Evolutionary conservation across 92 coral and sea anemone genomes (phyloP).

Genomic region (Porites rus): DNA sequence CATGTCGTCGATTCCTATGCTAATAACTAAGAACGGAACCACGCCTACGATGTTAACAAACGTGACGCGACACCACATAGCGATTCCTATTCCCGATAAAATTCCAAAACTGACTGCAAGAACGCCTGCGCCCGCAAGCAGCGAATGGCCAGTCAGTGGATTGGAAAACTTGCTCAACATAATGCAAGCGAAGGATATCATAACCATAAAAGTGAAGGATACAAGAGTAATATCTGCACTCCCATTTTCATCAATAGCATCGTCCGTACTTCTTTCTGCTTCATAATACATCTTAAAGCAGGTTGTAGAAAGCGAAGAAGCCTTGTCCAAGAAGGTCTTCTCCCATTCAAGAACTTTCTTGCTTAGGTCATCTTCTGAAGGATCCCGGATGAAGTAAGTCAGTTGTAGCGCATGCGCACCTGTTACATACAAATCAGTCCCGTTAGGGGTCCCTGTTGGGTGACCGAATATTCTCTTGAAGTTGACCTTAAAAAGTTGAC

Average conservation of each 20-base stretch:
- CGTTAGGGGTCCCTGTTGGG: slow-evolving; percentile 3
- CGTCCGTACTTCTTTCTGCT: slow-evolving; percentile 80
- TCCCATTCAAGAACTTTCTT: slow-evolving; percentile 65
- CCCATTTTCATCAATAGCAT: slow-evolving; percentile 82
- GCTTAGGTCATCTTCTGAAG: slow-evolving; percentile 31
- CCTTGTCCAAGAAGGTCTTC: slow-evolving; percentile 49
- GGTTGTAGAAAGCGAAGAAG: slow-evolving; percentile 14
- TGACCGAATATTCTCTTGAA: slow-evolving; percentile 64
- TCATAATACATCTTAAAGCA: slow-evolving; percentile 66
- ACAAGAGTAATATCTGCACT: slow-evolving; percentile 73
- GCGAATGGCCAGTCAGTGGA: slow-evolving; percentile 87
- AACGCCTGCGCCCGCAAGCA: slow-evolving; percentile 84
- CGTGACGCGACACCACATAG: slow-evolving; percentile 60
- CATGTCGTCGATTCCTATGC: slow-evolving; percentile 94
- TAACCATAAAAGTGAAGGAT: slow-evolving; percentile 68
- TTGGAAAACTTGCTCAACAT: slow-evolving; percentile 79
- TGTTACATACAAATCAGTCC: neutral
- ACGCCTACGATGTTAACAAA: slow-evolving; percentile 82
- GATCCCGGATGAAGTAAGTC: slow-evolving; percentile 46
- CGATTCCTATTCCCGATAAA: slow-evolving; percentile 84
- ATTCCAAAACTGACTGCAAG: slow-evolving; percentile 89
- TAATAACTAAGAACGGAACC: slow-evolving; percentile 76
- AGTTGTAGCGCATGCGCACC: slow-evolving; percentile 58
- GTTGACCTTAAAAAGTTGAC: slow-evolving; percentile 58
- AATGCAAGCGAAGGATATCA: slow-evolving; percentile 85